Evolutionary conservation across 2,113 vertebrate species (phyloP).

Genomic region (Spheniscus mendiculus): DNA sequence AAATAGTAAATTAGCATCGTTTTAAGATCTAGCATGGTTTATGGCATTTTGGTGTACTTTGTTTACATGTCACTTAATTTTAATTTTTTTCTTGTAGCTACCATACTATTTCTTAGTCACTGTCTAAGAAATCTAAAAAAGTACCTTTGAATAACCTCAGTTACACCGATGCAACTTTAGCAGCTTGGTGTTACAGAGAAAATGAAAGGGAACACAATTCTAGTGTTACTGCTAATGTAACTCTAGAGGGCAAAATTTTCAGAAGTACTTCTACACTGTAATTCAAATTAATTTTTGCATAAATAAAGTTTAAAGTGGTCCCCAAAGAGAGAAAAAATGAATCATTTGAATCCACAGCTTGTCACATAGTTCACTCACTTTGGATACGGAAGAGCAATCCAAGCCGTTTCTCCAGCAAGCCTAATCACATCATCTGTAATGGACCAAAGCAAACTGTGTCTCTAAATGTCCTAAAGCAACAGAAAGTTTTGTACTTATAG

Average conservation of each 20-base stretch:
- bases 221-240: neutral
- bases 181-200: neutral
- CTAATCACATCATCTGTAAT: neutral
- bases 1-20: conserved; percentile 4
- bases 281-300: neutral
- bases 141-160: neutral
- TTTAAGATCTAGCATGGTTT: neutral
- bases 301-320: conserved; percentile 15
- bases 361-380: neutral
- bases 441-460: neutral
- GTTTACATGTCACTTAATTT: neutral
- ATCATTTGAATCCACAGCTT: neutral
- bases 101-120: neutral
- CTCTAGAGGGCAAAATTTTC: neutral
- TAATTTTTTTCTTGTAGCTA: neutral
- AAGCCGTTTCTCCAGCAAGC: neutral
- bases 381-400: neutral
- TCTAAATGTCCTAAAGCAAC: neutral
- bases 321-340: neutral
- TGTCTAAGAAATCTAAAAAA: neutral
- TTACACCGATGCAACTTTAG: neutral
- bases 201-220: neutral
- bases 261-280: neutral
- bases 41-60: neutral
- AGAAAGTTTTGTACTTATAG: neutral